phyloP scores from a whole-genome alignment of 2,888 invertebrate genomes.

The Spodoptera picta region DNA sequence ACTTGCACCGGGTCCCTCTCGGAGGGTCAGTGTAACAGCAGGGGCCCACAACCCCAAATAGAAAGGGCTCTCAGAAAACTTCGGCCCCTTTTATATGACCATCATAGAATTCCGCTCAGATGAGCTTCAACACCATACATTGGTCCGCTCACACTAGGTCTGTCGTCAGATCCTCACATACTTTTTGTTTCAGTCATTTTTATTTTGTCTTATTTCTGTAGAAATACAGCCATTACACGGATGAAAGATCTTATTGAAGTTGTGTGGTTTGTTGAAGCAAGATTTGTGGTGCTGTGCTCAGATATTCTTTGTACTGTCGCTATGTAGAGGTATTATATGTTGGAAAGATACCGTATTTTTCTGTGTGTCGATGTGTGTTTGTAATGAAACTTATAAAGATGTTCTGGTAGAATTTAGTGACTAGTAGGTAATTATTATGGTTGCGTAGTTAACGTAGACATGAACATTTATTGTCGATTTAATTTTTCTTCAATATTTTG shows the following conservation, averaged over 20 bases:
- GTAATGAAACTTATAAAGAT: too few species aligned
- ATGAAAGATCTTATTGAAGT: constrained; percentile 44
- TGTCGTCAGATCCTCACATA: constrained; percentile 2
- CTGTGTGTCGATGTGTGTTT: too few species aligned
- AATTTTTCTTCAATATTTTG: too few species aligned
- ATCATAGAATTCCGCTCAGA: constrained; percentile 80
- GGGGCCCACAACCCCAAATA: constrained; percentile 85
- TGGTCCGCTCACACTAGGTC: constrained; percentile 57
- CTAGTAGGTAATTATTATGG: too few species aligned
- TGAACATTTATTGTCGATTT: too few species aligned
- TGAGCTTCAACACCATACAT: constrained; percentile 66
- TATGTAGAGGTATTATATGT: constrained; percentile 7
- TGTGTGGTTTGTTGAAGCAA: constrained; percentile 35
- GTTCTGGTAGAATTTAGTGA: too few species aligned
- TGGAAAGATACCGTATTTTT: too few species aligned
- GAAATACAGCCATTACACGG: constrained; percentile 36
- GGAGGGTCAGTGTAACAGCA: constrained; percentile 80
- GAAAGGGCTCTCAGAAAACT: constrained; percentile 81
- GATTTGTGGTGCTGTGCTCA: constrained; percentile 29
- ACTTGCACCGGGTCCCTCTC: constrained; percentile 68
- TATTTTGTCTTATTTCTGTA: constrained; percentile 56
- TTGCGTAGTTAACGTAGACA: too few species aligned
- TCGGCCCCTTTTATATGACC: constrained; percentile 74
- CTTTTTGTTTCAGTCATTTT: constrained; percentile 43
- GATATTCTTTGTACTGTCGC: constrained; percentile 20